Percentiles rank a stretch among this genome's conserved stretches.
phyloP scores from a whole-genome alignment of 2,113 vertebrate genomes.

The Felis chaus region DNA sequence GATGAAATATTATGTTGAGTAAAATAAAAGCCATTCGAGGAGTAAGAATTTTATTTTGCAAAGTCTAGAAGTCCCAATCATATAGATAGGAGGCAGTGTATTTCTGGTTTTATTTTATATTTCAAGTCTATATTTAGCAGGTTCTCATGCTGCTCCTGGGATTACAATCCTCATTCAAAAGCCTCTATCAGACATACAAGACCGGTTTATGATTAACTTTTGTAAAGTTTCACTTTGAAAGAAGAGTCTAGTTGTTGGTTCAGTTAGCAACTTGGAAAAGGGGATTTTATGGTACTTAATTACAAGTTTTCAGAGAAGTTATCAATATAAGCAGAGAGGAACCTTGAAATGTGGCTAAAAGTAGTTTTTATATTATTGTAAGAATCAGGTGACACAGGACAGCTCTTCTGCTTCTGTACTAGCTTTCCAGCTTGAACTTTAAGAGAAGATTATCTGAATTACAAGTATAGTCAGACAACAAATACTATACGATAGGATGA shows the following conservation, averaged over 20 bases:
- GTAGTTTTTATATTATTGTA: not conserved
- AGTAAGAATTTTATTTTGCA: not conserved
- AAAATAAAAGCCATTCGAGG: not conserved
- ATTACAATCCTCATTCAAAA: not conserved
- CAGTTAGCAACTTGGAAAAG: not conserved
- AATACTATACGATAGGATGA: not conserved
- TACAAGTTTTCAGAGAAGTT: not conserved
- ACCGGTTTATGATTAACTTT: not conserved
- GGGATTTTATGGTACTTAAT: not conserved
- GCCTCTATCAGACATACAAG: not conserved
- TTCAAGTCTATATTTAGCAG: not conserved
- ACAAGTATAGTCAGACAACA: not conserved
- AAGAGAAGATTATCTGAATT: not conserved
- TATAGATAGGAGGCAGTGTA: not conserved
- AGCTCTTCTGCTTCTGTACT: not conserved
- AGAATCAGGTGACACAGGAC: not conserved
- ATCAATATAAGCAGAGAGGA: not conserved
- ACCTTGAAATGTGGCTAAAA: not conserved
- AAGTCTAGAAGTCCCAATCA: not conserved
- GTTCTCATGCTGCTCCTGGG: not conserved
- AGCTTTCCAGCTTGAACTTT: not conserved
- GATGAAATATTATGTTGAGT: not conserved
- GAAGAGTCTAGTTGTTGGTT: not conserved
- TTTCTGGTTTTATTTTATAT: not conserved
- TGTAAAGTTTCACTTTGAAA: slow-evolving; percentile 8